A percentile compares a stretch with the other conserved stretches of the same genome.
Conservation (phyloP, 2,797 vertebrate species). For the Erpetoichthys calabaricus region DNA sequence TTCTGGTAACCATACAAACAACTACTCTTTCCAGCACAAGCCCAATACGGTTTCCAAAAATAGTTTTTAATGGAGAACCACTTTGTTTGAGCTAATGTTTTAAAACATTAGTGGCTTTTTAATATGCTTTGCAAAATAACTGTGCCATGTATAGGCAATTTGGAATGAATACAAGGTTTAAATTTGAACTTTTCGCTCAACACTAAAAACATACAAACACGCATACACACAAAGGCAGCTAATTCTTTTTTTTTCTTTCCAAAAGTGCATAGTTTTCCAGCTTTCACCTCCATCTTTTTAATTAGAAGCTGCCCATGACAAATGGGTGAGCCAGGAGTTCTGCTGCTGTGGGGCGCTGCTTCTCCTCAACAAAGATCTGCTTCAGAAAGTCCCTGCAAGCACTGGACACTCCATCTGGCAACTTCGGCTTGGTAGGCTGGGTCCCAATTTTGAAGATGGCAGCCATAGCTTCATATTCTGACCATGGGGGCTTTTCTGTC, state of each 20-base stretch:
- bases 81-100: too few relatives aligned
- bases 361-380: conserved; percentile 81
- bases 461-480: conserved; percentile 84
- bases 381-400: conserved; percentile 70
- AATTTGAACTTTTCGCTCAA: too few relatives aligned
- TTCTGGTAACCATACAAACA: too few relatives aligned
- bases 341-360: conserved; percentile 73
- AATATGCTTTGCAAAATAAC: too few relatives aligned
- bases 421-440: conserved; percentile 74
- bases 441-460: conserved; percentile 90
- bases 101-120: too few relatives aligned
- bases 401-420: conserved; percentile 65
- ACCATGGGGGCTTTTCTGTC: conserved; percentile 84
- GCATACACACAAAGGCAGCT: too few relatives aligned
- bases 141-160: too few relatives aligned
- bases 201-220: too few relatives aligned
- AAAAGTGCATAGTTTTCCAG: not conserved
- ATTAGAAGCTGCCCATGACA: conserved; percentile 65
- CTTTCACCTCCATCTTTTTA: not conserved
- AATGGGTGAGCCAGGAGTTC: conserved; percentile 70
- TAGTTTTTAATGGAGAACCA: too few relatives aligned
- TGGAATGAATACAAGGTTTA: too few relatives aligned
- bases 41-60: too few relatives aligned
- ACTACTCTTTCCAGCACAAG: too few relatives aligned
- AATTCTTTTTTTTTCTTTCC: not conserved